phyloP scores from a whole-genome alignment of 2,797 vertebrate species.

The Eulemur coronatus region DNA sequence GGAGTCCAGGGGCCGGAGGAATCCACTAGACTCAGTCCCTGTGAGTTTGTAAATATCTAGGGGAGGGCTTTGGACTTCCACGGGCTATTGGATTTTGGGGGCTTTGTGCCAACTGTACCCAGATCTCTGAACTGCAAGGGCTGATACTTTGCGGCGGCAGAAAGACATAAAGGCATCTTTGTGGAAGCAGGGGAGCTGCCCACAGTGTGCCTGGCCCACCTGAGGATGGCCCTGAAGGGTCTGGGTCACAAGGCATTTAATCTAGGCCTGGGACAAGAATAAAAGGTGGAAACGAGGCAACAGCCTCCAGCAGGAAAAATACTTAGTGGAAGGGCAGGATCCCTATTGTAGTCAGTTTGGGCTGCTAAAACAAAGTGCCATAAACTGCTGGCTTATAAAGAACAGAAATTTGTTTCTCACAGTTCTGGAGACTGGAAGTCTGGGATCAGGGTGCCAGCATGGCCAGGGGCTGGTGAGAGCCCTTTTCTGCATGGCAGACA shows the following conservation, averaged over 20 bases:
- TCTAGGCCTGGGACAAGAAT: not conserved
- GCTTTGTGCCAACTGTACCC: not conserved
- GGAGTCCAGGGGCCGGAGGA: not conserved
- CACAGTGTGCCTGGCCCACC: not conserved
- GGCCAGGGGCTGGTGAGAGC: fast-evolving
- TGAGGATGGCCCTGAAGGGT: not conserved
- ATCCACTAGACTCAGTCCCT: not conserved
- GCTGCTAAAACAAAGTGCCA: not conserved
- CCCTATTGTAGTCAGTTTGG: not conserved
- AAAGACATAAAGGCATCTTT: not conserved
- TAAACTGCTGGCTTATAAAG: not conserved
- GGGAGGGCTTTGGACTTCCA: not conserved
- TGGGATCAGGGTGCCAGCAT: not conserved
- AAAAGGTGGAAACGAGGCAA: not conserved
- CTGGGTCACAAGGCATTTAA: not conserved
- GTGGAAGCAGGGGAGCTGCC: not conserved
- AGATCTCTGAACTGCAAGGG: not conserved
- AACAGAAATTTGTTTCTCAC: not conserved
- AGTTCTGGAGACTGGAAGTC: too few relatives aligned
- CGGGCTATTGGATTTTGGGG: not conserved
- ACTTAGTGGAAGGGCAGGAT: not conserved
- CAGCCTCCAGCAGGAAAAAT: not conserved
- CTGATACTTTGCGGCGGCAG: not conserved
- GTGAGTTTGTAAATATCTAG: not conserved
- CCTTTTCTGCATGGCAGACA: not conserved